Conservation (phyloP, 2,888 invertebrate genomes). For the Sicus ferrugineus region DNA sequence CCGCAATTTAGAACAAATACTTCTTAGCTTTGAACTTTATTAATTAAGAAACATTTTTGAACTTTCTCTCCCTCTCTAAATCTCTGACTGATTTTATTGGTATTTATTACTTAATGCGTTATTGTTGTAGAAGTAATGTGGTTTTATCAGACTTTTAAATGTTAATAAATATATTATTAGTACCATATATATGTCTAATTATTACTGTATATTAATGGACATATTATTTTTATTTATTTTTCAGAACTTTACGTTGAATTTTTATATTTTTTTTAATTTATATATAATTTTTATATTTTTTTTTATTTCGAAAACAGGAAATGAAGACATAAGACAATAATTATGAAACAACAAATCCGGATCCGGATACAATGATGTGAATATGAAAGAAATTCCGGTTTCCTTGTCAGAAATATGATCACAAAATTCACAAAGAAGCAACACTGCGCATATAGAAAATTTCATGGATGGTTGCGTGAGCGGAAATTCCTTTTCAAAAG, state of each 20-base stretch:
- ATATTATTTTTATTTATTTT: no score
- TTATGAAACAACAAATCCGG: no score
- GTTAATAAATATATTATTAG: no score
- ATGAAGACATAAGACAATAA: no score
- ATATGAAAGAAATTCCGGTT: not conserved
- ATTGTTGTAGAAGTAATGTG: not conserved
- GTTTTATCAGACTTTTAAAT: no score
- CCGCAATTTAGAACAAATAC: not conserved
- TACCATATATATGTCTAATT: no score
- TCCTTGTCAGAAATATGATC: not conserved
- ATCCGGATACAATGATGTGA: not conserved
- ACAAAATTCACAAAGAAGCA: slow-evolving; percentile 7
- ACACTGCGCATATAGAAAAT: slow-evolving; percentile 13
- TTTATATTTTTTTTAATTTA: no score
- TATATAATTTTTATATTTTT: no score
- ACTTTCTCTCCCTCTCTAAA: no score
- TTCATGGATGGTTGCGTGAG: slow-evolving; percentile 28
- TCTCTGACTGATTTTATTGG: not conserved
- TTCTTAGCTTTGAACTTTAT: slow-evolving; percentile 1
- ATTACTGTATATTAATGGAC: no score
- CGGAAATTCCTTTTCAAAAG: slow-evolving; percentile 39
- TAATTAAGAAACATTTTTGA: not conserved
- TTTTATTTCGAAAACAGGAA: no score
- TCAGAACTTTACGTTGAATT: no score
- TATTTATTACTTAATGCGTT: not conserved